Base-by-base conservation (phyloP, 1,140 invertebrate species). In the Papilio helenus region DNA sequence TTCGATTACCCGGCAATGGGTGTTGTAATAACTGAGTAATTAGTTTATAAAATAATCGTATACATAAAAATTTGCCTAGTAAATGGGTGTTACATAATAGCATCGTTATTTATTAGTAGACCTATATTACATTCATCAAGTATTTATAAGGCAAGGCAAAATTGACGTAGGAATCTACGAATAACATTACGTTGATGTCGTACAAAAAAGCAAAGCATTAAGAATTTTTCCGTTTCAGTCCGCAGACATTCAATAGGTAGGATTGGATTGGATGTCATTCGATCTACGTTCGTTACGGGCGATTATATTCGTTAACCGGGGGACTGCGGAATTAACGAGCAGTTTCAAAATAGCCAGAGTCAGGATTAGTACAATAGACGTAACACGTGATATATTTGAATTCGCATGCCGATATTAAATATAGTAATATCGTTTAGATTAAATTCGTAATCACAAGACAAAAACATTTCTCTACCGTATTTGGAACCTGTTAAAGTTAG, bases 231-330 rank as follows among this genome's bases (percentile, higher is more conserved):
- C 14, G 18, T 55, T 61, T 26, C 12, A 61, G 20, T 14, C 58
- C 58, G 20, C 9, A 26, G 58, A 61, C 10, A 61, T 61, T 12
- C 58, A 61, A 61, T 61, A 58, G n/a, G 18, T 20, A 20, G 18
- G 20, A 71, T 26, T n/a, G 29, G 34, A 39, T 71, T 26, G 34
- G 9, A 71, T 71, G 72, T 44, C 58, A 77, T 39, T 55, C 39
- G 61, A 44, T 71, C 72, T 65, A 34, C 42, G 61, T 77, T 81
- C 79, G 77, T 83, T 86, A 86, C 80, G 65, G 72, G 82, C 81
- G 81, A 83, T 83, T 83, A 83, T 72, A 79, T 74, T 83, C 80
- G 82, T 83, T 83, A 83, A 81, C 79, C 26, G 72, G 16, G n/a
- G 16, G 42, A 46, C 20, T 2, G 18, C 72, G n/a, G 42, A 73